These are phyloP conservation scores for Nudaria mundana DNA, from an alignment of 2,888 invertebrate species.

Conservation along the genomic window DNA sequence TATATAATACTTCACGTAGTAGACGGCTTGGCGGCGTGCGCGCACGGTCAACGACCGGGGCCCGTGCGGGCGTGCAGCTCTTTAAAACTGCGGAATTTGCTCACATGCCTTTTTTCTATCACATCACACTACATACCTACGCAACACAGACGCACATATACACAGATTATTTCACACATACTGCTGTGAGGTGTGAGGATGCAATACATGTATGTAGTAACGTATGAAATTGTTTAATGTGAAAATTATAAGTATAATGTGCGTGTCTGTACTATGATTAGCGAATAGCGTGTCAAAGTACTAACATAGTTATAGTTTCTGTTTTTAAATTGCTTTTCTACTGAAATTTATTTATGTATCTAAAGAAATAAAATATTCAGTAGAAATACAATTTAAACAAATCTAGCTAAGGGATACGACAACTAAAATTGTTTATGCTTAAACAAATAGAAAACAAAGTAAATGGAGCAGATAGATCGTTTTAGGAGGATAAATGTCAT, in stretches of 20 bases:
- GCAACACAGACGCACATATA: slow-evolving; percentile 14
- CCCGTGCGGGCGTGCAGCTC: slow-evolving; percentile 67
- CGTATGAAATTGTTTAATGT: slow-evolving; percentile 21
- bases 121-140: slow-evolving; percentile 6
- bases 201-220: slow-evolving; percentile 25
- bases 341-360: too few species aligned
- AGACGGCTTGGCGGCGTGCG: slow-evolving; percentile 78
- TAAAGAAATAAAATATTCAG: too few species aligned
- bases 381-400: too few species aligned
- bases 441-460: not conserved
- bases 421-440: not conserved
- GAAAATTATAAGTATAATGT: slow-evolving; percentile 19
- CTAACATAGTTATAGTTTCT: not conserved
- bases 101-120: slow-evolving; percentile 41
- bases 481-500: too few species aligned
- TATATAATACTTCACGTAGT: slow-evolving; percentile 64
- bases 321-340: too few species aligned
- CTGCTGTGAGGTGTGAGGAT: slow-evolving; percentile 13
- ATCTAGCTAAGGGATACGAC: not conserved
- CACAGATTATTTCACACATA: slow-evolving; percentile 14
- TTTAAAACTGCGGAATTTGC: slow-evolving; percentile 59
- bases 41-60: slow-evolving; percentile 67
- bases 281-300: slow-evolving; percentile 1
- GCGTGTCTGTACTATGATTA: slow-evolving; percentile 7
- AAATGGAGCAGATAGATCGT: not conserved